Evolutionary conservation across 2,797 vertebrate genomes (phyloP).

Genomic region (Hirundo rustica): DNA sequence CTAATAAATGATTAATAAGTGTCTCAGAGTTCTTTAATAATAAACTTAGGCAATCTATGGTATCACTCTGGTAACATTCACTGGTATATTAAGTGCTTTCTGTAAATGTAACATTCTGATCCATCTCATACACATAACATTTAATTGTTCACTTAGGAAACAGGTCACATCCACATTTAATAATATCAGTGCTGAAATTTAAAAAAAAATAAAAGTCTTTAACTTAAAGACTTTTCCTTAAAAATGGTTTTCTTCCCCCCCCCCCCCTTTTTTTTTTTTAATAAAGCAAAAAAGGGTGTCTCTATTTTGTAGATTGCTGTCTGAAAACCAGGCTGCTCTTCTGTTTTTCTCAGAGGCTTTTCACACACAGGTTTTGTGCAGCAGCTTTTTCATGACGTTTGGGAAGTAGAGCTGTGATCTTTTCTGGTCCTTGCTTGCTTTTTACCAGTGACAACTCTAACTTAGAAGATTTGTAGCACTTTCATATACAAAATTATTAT

Average conservation of each 20-base stretch:
- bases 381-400: background rate
- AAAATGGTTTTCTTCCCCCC: background rate
- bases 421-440: slow-evolving; percentile 33
- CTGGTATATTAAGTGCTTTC: background rate
- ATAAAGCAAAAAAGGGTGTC: fast-evolving
- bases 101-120: background rate
- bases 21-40: background rate
- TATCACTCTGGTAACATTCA: background rate
- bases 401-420: background rate
- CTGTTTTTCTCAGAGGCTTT: background rate
- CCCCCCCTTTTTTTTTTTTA: background rate
- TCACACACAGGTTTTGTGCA: background rate
- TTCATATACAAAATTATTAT: slow-evolving; percentile 21
- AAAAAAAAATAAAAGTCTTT: background rate
- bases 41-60: background rate
- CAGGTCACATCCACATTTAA: background rate
- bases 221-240: background rate
- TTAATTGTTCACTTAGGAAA: background rate
- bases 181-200: background rate
- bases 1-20: background rate
- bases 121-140: background rate
- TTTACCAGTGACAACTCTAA: background rate
- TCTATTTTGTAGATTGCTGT: background rate
- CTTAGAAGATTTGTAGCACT: background rate
- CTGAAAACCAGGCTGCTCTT: background rate